Conservation (phyloP, 92 coral and sea anemone species). For the Ricordea florida region DNA sequence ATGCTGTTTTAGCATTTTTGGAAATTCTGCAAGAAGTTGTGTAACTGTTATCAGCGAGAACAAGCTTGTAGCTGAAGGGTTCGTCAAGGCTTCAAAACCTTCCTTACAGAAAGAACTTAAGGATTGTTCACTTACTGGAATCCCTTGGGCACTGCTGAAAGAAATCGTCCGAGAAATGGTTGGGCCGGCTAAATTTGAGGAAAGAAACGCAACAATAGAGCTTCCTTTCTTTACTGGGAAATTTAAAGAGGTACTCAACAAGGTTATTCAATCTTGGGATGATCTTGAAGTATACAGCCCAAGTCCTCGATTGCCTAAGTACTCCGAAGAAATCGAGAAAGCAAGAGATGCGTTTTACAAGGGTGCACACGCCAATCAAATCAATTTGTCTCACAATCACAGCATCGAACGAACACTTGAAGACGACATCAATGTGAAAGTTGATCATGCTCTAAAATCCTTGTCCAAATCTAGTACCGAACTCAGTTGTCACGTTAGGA, state of each 20-base stretch:
- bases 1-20: conserved; percentile 58
- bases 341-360: conserved; percentile 57
- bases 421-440: not conserved
- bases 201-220: conserved; percentile 46
- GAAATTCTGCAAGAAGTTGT: conserved; percentile 38
- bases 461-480: conserved; percentile 19
- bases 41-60: conserved; percentile 52
- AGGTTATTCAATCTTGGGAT: conserved; percentile 51
- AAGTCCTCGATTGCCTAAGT: conserved; percentile 32
- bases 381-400: conserved; percentile 46
- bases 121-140: conserved; percentile 40
- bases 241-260: conserved; percentile 36
- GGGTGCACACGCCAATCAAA: conserved; percentile 55
- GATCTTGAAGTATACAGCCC: conserved; percentile 69
- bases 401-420: conserved; percentile 37
- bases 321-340: conserved; percentile 11
- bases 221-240: conserved; percentile 51
- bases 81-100: conserved; percentile 27
- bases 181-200: conserved; percentile 53
- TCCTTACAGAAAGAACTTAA: conserved; percentile 36
- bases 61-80: not conserved
- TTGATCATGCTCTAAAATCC: conserved; percentile 22
- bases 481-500: conserved; percentile 25
- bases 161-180: conserved; percentile 56
- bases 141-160: conserved; percentile 23